phyloP scores from a whole-genome alignment of 1,140 invertebrate genomes.

The Hycleus cichorii region DNA sequence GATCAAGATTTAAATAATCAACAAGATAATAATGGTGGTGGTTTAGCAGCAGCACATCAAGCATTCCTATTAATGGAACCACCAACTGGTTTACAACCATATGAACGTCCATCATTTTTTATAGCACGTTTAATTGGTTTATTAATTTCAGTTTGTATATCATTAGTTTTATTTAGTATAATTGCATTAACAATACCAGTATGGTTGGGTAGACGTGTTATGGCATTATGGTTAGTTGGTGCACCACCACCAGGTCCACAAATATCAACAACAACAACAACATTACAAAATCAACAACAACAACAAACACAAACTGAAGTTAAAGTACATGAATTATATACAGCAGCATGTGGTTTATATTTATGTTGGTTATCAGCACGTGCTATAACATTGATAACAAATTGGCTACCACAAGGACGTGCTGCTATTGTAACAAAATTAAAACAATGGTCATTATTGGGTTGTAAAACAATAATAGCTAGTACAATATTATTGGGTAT shows the following conservation, averaged over 20 bases:
- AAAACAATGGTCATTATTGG: slow-evolving; percentile 65
- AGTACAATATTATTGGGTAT: slow-evolving; percentile 78
- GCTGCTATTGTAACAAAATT: slow-evolving; percentile 65
- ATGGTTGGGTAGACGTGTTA: slow-evolving; percentile 78
- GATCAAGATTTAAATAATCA: slow-evolving; percentile 18
- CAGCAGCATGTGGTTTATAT: slow-evolving; percentile 89
- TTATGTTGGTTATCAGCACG: slow-evolving; percentile 83
- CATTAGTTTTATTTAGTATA: slow-evolving; percentile 74
- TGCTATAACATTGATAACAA: slow-evolving; percentile 67
- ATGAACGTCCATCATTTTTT: slow-evolving; percentile 77
- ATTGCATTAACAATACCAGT: slow-evolving; percentile 83
- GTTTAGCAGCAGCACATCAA: slow-evolving; percentile 74
- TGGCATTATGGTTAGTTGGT: slow-evolving; percentile 74
- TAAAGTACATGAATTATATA: slow-evolving; percentile 90
- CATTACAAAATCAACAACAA: slow-evolving; percentile 24
- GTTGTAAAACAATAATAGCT: slow-evolving; percentile 62
- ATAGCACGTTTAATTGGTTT: slow-evolving; percentile 67
- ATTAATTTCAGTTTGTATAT: slow-evolving; percentile 73
- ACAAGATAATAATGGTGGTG: slow-evolving; percentile 33
- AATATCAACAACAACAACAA: slow-evolving; percentile 38
- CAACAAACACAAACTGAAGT: slow-evolving; percentile 46
- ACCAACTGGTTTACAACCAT: slow-evolving; percentile 72
- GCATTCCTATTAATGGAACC: slow-evolving; percentile 71
- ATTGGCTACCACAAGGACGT: slow-evolving; percentile 84
- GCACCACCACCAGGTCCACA: slow-evolving; percentile 42